These are phyloP conservation scores for Rhagophthalmus giganteus DNA, from an alignment of 2,888 invertebrate genomes.

Conservation along the genomic window DNA sequence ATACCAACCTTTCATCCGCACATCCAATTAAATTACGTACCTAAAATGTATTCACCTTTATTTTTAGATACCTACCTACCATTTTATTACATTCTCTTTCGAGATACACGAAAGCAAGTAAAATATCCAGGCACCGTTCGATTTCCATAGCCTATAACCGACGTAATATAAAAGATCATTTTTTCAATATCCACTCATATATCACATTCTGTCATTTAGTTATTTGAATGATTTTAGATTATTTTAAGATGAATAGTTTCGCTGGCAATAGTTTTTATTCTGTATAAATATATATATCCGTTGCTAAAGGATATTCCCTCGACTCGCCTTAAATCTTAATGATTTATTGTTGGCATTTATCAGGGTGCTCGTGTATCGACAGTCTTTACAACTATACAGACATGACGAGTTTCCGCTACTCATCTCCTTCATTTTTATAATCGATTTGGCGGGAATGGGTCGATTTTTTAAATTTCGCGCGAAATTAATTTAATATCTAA, in stretches of 20 bases:
- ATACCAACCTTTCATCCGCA: too few species aligned
- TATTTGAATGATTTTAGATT: slow-evolving; percentile 44
- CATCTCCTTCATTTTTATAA: slow-evolving; percentile 22
- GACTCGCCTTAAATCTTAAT: slow-evolving; percentile 35
- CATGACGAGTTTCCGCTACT: slow-evolving; percentile 21
- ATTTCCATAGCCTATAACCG: too few species aligned
- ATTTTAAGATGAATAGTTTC: slow-evolving; percentile 44
- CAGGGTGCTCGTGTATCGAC: slow-evolving; percentile 24
- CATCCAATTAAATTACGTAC: too few species aligned
- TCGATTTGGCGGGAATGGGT: too few species aligned
- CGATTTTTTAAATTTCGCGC: too few species aligned
- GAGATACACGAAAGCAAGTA: too few species aligned
- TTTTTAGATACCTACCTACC: too few species aligned
- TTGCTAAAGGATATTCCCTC: slow-evolving; percentile 26
- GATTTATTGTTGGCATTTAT: slow-evolving; percentile 36
- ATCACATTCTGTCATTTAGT: slow-evolving; percentile 41
- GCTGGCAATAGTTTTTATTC: slow-evolving; percentile 27
- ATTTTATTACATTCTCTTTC: too few species aligned
- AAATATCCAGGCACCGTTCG: too few species aligned
- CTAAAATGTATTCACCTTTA: too few species aligned
- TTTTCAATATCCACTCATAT: slow-evolving; percentile 36
- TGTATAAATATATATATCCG: slow-evolving; percentile 23
- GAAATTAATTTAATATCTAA: too few species aligned
- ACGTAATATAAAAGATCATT: too few species aligned
- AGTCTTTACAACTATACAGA: slow-evolving; percentile 24